Base-by-base conservation (phyloP, 2,113 vertebrate species). In the Entomyzon cyanotis region DNA sequence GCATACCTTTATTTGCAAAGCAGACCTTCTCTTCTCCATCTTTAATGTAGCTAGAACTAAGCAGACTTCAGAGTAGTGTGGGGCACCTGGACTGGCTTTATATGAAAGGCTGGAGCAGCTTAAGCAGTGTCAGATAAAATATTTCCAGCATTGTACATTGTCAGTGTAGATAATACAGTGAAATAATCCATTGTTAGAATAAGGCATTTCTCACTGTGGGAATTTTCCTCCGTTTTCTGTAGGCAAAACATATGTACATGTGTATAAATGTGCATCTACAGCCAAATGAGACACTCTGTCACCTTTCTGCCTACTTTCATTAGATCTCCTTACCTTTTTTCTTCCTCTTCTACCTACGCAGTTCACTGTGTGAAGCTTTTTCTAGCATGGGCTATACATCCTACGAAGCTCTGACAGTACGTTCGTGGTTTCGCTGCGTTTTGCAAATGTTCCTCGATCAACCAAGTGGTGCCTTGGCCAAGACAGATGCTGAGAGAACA, bases 341-440 rank as follows among this genome's bases (percentile, higher is more conserved):
- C 41, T 71, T 59, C 68, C 22, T n/a, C 37, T 83, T 82, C 89
- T 87, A 47, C 88, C 69, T 82, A 16, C 55, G 20, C 97, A 99
- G 99, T 86, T 97, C 97, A 22, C 93, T 99, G 84, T 96, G 98
- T 97, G 98, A 98, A 55, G 97, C 97, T 41, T 96, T 98, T 81
- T 97, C 92, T 41, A 93, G 90, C 30, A 96, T 97, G 87, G 97
- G 96, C 30, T 97, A 95, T 27, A 88, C 96, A 35, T 98, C 98
- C 19, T 98, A 98, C 19, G 98, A 99, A 91, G 98, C 98, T 59
- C 88, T 98, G 91, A 98, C 98, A n/a, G 95, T 99, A 23, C 98
- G 98, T 58, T 98, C 99, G 35, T 99, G 99, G 99, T 98, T 99
- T 91, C 98, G 99, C 74, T 99, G 99, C 93, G 52, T 99, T 96